Percentiles rank a stretch among this genome's conserved stretches.
Evolutionary conservation across 2,113 vertebrate genomes (phyloP).

Genomic region (Cathartes aura): DNA sequence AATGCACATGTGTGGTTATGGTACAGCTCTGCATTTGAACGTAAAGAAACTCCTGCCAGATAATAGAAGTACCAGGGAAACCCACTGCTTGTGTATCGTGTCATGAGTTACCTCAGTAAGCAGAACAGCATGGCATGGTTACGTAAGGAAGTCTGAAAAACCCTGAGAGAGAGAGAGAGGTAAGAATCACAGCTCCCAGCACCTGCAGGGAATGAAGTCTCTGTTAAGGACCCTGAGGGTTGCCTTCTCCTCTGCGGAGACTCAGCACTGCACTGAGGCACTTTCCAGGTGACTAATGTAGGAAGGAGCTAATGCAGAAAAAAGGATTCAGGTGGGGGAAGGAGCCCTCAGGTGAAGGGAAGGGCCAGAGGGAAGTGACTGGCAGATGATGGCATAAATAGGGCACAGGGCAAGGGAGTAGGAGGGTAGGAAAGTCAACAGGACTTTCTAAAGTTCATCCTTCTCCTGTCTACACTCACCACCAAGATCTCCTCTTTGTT

Average conservation of each 20-base stretch:
- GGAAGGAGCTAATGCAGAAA: neutral
- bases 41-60: neutral
- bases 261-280: neutral
- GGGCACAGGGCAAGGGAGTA: neutral
- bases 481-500: neutral
- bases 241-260: neutral
- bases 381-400: neutral
- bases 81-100: neutral
- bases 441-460: rapidly evolving
- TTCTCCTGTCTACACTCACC: rapidly evolving
- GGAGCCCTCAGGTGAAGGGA: neutral
- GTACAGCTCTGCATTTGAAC: neutral
- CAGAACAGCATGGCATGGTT: neutral
- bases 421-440: no score
- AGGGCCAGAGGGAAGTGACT: neutral
- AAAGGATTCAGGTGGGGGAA: neutral
- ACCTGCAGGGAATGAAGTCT: neutral
- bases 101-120: neutral
- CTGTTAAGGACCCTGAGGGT: neutral
- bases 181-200: neutral
- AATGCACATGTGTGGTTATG: rapidly evolving
- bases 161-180: neutral
- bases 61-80: neutral
- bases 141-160: neutral
- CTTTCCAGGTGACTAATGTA: neutral